phyloP scores from a whole-genome alignment of 2,113 vertebrate species.

The Rhadina sibilatrix region DNA sequence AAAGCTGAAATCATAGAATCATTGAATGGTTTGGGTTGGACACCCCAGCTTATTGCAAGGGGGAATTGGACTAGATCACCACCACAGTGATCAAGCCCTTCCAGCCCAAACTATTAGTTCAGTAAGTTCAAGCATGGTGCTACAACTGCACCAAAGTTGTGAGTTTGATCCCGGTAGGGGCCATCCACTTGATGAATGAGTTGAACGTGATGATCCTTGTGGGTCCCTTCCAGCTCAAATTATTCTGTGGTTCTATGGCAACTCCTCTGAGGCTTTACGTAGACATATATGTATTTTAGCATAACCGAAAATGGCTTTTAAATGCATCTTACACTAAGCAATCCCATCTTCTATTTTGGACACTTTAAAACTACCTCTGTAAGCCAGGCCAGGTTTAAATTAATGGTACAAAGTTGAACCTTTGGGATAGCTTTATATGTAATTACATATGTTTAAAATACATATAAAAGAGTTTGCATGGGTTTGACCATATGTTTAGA shows the following conservation, averaged over 20 bases:
- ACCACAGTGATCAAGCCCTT: neutral
- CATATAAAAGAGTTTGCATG: neutral
- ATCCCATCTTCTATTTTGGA: neutral
- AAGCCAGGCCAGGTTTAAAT: neutral
- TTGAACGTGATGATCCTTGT: neutral
- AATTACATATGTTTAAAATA: neutral
- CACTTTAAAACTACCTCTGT: neutral
- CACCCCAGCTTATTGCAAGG: neutral
- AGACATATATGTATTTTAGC: neutral
- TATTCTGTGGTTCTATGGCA: neutral
- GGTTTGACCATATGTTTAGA: neutral
- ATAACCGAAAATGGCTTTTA: neutral
- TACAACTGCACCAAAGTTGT: neutral
- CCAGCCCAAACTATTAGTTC: neutral
- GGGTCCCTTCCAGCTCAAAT: neutral
- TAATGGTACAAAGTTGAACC: neutral
- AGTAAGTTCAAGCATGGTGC: neutral
- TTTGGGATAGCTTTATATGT: neutral
- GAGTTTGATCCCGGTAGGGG: neutral
- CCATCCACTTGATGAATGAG: neutral
- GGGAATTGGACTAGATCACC: neutral
- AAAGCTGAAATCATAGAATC: neutral
- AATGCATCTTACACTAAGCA: neutral
- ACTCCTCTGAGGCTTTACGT: neutral
- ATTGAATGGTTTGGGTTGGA: neutral